Evolutionary conservation across 2,797 vertebrate genomes (phyloP), one percentile per base, ranked within the genome.

Genomic region (Somateria mollissima): DNA sequence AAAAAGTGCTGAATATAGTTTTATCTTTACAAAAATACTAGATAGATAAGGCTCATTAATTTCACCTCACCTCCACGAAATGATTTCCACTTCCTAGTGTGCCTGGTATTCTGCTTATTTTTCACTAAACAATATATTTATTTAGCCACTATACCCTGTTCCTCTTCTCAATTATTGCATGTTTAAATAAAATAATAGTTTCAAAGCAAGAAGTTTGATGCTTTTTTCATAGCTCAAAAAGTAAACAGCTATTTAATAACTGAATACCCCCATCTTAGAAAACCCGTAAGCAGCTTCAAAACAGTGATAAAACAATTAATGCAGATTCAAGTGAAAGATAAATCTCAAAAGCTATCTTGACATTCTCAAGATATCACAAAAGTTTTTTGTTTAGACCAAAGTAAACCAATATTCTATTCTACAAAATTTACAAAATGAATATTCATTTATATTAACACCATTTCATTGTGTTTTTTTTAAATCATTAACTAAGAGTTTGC

Each of bases 1-100:
- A 95, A 94, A 95, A 97, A 96, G 92, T 96, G 95, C 94, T 95
- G 72, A 95, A 97, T 91, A 92, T 85, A 96, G 66, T 88, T 80
- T 90, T 84, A 89, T 82, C 79, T 94, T 94, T 86, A 72, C 95
- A 89, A 96, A 95, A 95, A 94, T 82, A 84, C 75, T 86, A 84
- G 88, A 87, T 92, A 96, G 86, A 89, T 92, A 96, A 97, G 95
- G 92, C 95, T 96, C 80, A 43, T 92, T 66, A 90, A 91, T 86
- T 84, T 94, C 8, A 3, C 69, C 84, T 77, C 60, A 28, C 64
- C 39, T 82, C 49, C 4, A 54, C 92, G 94, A 81, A 93, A 74
- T 80, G 87, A 96, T 89, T 91, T 88, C 77, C 91, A 71, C 91
- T 72, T 65, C 34, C 76, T 78, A 39, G 75, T 4, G 6, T 90